phyloP scores from a whole-genome alignment of 2,888 invertebrate genomes.

The Pyralis farinalis region DNA sequence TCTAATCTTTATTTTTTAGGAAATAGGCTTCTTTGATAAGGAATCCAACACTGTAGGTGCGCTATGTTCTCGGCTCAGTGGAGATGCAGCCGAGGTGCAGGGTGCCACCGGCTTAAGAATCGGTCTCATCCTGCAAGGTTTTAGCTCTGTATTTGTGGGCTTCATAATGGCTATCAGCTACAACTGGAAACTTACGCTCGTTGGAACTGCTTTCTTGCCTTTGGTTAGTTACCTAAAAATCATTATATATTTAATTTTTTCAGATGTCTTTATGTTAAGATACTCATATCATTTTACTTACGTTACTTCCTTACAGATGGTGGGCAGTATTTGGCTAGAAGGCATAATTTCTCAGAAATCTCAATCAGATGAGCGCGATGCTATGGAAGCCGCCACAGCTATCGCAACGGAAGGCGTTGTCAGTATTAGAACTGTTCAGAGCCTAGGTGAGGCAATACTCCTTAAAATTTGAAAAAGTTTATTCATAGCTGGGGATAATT shows the following conservation, averaged over 20 bases:
- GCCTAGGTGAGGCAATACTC: slow-evolving; percentile 77
- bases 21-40: slow-evolving; percentile 84
- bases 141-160: slow-evolving; percentile 82
- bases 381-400: slow-evolving; percentile 82
- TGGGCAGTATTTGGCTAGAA: slow-evolving; percentile 83
- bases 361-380: slow-evolving; percentile 80
- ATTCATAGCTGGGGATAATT: no score
- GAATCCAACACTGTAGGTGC: slow-evolving; percentile 82
- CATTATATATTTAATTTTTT: no score
- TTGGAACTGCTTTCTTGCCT: slow-evolving; percentile 81
- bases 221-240: slow-evolving; percentile 66
- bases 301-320: slow-evolving; percentile 45
- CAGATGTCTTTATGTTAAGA: no score
- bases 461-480: no score
- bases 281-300: no score
- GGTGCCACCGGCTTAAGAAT: slow-evolving; percentile 83
- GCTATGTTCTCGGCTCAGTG: slow-evolving; percentile 82
- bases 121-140: slow-evolving; percentile 81
- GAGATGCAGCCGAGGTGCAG: slow-evolving; percentile 84
- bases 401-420: slow-evolving; percentile 85
- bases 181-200: slow-evolving; percentile 83
- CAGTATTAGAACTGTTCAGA: slow-evolving; percentile 84
- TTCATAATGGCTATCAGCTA: slow-evolving; percentile 79
- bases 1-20: slow-evolving; percentile 37
- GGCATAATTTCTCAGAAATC: slow-evolving; percentile 81